A percentile compares a stretch with the other conserved stretches of the same genome.
These are phyloP conservation scores for Vimba vimba DNA, from an alignment of 2,113 vertebrate genomes.

Conservation along the genomic window DNA sequence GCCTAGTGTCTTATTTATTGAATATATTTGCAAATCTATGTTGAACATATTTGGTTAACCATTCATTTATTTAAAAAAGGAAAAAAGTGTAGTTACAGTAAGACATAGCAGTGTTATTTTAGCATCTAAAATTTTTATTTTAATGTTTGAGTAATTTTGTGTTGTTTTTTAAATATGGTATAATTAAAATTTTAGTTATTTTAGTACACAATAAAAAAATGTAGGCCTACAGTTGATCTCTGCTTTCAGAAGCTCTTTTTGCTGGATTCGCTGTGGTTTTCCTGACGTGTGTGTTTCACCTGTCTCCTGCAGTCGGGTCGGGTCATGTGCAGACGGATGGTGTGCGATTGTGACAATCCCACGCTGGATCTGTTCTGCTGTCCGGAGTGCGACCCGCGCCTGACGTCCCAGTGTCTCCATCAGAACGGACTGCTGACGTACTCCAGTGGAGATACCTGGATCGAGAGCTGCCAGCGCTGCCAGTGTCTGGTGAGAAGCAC, in stretches of 20 bases:
- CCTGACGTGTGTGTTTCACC: not conserved
- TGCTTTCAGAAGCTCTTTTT: too few species aligned
- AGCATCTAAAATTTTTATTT: not conserved
- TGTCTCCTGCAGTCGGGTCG: constrained; percentile 80
- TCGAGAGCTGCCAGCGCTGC: constrained; percentile 95
- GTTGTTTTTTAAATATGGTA: not conserved
- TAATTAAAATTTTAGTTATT: not conserved
- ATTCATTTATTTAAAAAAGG: not conserved
- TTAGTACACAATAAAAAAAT: not conserved
- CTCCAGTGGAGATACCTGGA: constrained; percentile 94
- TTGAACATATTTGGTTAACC: not conserved
- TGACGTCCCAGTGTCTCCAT: constrained; percentile 95
- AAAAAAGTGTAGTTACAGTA: not conserved
- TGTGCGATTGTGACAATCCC: constrained; percentile 97
- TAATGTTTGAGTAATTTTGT: not conserved
- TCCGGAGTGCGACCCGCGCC: constrained; percentile 93
- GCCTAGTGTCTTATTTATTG: not conserved
- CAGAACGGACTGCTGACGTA: constrained; percentile 91
- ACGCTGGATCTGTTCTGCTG: constrained; percentile 96
- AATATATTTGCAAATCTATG: not conserved
- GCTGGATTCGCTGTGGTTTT: too few species aligned
- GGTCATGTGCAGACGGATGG: constrained; percentile 97
- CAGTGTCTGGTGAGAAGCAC: constrained; percentile 89
- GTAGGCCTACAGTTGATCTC: too few species aligned
- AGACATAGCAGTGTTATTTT: too few species aligned